These are phyloP conservation scores for Morus bassanus DNA, from an alignment of 2,797 vertebrate species.

Conservation along the genomic window DNA sequence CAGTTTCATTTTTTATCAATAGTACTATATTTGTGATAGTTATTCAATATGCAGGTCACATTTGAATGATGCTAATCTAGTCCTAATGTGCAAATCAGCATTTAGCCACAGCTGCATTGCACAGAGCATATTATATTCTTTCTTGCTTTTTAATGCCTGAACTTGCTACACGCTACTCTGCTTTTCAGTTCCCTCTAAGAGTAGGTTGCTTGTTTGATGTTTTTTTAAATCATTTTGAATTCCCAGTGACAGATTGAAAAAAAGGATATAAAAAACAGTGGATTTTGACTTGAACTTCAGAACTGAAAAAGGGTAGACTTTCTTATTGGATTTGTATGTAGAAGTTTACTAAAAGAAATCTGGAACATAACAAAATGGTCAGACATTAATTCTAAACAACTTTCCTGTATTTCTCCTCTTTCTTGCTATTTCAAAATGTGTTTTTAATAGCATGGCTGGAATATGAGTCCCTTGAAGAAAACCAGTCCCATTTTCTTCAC, in stretches of 20 bases:
- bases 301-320: neutral
- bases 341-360: neutral
- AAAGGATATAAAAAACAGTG: neutral
- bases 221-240: neutral
- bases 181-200: neutral
- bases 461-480: neutral
- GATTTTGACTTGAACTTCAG: neutral
- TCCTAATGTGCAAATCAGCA: constrained; percentile 33
- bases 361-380: neutral
- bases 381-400: neutral
- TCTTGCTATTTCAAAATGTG: neutral
- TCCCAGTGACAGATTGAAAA: neutral
- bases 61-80: constrained; percentile 18
- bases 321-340: neutral
- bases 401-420: neutral
- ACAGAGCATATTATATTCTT: neutral
- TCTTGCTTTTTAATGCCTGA: neutral
- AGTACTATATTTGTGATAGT: neutral
- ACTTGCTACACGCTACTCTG: neutral
- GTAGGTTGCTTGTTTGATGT: neutral
- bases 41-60: constrained; percentile 20
- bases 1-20: constrained; percentile 12
- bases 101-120: constrained; percentile 34
- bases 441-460: neutral
- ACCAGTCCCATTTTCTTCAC: neutral